These are phyloP conservation scores for Psilopsiagon aurifrons DNA, from an alignment of 2,113 vertebrate species.

Conservation along the genomic window DNA sequence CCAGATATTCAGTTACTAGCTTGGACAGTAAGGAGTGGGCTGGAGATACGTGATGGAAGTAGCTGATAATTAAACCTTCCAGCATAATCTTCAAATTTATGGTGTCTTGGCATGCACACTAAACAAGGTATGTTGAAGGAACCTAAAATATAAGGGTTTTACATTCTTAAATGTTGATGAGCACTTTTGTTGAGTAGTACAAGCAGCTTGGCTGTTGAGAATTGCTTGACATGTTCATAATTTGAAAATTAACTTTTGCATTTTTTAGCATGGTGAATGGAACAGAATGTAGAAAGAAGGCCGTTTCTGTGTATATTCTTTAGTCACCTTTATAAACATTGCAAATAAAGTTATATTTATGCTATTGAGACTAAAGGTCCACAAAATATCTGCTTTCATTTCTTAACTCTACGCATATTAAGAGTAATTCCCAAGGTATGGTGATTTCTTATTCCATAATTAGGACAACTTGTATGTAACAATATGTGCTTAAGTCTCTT, in stretches of 20 bases:
- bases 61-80: not conserved
- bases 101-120: not conserved
- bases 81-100: not conserved
- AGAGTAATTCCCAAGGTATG: not conserved
- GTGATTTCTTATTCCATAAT: not conserved
- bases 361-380: not conserved
- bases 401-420: not conserved
- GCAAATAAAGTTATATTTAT: not conserved
- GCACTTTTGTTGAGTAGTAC: not conserved
- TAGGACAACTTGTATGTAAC: not conserved
- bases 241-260: not conserved
- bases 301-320: not conserved
- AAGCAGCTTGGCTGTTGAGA: not conserved
- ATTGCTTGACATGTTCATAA: not conserved
- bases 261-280: not conserved
- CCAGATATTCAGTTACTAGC: constrained; percentile 17
- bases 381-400: not conserved
- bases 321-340: not conserved
- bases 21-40: not conserved
- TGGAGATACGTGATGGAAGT: not conserved
- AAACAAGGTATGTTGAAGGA: not conserved
- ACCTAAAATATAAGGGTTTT: not conserved
- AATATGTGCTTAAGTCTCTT: not conserved
- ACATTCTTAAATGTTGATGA: not conserved
- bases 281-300: not conserved